Base-by-base conservation (phyloP, 2,888 invertebrate species). In the Sthenelais limicola region DNA sequence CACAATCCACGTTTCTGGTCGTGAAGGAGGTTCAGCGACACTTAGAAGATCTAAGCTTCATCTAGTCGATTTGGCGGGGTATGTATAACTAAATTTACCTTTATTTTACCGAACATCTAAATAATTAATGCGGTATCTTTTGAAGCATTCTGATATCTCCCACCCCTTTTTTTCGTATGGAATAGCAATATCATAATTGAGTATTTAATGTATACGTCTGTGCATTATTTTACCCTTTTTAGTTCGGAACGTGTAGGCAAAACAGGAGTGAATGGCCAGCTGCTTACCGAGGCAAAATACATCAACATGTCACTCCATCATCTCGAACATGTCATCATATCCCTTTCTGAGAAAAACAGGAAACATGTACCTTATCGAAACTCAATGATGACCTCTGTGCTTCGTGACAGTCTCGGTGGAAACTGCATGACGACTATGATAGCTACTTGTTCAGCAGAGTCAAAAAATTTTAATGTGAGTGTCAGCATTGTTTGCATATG, bases 371-470 rank as follows among this genome's bases (percentile, higher is more conserved):
- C 88, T 0, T 88, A 88, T 78, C 78, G 88, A 35, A 88, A 88
- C 79, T 87, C 87, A 12, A 85, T 88, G 86, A 86, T 88, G 87
- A 88, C 88, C 5, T 88, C 88, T 0, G 87, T 88, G 51, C 76
- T 88, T 72, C 76, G 87, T 66, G 88, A 88, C 81, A 87, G 87
- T 77, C 80, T 88, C 7, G 88, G 88, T 5, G 88, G 88, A 2
- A 88, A 88, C 81, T 88, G 88, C 76, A 87, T 88, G 87, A 88
- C 88, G 3, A 86, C 87, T 21, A 88, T 88, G 88, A 88, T 88
- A 51, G 88, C 88, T 38, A 88, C 87, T 9, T 84, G 85, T 74
- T 85, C 87, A n/a, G 78, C 84, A 48, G 88, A 88, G 51, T 84
- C 81, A 75, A 81, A 79, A 69, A 88, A 87, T 78, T 73, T 88